Conservation (phyloP, 2,113 vertebrate genomes). For the Zosterops lateralis region DNA sequence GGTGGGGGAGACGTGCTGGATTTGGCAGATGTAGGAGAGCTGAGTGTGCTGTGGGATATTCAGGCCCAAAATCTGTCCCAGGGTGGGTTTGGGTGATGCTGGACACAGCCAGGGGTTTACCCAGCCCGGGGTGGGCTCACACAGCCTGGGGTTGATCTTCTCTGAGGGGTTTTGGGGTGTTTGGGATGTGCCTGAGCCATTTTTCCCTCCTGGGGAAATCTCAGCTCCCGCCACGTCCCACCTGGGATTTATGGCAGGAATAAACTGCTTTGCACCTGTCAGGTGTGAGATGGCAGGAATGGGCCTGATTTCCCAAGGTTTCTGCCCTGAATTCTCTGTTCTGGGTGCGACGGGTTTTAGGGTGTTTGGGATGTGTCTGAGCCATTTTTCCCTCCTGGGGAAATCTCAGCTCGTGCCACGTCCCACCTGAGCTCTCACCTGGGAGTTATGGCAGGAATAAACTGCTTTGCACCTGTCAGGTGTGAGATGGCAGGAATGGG, state of each 20-base stretch:
- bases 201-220: background rate
- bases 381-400: background rate
- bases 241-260: accelerated
- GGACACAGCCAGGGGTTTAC: background rate
- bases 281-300: accelerated
- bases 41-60: background rate
- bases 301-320: background rate
- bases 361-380: background rate
- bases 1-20: constrained; percentile 24
- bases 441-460: background rate
- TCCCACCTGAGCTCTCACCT: accelerated
- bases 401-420: accelerated
- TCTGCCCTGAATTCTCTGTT: background rate
- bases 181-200: accelerated
- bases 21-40: constrained; percentile 55
- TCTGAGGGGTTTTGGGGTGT: accelerated
- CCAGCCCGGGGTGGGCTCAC: background rate
- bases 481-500: accelerated
- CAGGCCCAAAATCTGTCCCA: background rate
- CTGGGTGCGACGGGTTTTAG: accelerated
- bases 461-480: accelerated
- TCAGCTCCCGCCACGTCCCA: accelerated
- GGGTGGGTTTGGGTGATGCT: background rate
- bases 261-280: accelerated
- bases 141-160: background rate